Conservation (phyloP, 2,113 vertebrate species). For the Dipodomys ordii region DNA sequence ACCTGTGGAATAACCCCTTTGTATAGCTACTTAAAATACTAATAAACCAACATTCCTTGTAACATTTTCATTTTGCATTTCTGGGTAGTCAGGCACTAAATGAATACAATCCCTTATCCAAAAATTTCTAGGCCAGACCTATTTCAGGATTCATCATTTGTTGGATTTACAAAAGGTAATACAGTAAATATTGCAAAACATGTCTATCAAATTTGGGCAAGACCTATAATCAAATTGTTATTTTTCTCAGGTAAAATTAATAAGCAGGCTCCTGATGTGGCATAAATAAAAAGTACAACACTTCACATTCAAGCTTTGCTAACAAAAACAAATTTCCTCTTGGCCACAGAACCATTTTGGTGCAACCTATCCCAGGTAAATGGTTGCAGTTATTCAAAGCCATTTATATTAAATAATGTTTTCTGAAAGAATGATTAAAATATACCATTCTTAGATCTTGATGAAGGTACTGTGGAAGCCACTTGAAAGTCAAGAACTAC, state of each 20-base stretch:
- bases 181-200: neutral
- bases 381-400: neutral
- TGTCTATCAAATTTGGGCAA: neutral
- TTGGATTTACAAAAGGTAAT: neutral
- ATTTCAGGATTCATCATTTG: neutral
- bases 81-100: neutral
- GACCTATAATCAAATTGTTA: neutral
- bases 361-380: neutral
- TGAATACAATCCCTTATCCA: neutral
- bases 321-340: neutral
- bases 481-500: conserved; percentile 28
- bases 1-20: no score
- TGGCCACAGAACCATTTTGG: neutral
- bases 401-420: neutral
- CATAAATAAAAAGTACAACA: neutral
- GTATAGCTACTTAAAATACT: neutral
- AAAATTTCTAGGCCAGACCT: neutral
- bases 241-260: neutral
- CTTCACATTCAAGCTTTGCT: neutral
- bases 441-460: neutral
- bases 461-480: conserved; percentile 15
- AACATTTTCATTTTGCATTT: conserved; percentile 9
- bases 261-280: no score
- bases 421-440: neutral
- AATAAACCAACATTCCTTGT: neutral